Percentiles rank a stretch among this genome's conserved stretches.
Evolutionary conservation across 2,113 vertebrate species (phyloP).

Genomic region (Prietella phreatophila): DNA sequence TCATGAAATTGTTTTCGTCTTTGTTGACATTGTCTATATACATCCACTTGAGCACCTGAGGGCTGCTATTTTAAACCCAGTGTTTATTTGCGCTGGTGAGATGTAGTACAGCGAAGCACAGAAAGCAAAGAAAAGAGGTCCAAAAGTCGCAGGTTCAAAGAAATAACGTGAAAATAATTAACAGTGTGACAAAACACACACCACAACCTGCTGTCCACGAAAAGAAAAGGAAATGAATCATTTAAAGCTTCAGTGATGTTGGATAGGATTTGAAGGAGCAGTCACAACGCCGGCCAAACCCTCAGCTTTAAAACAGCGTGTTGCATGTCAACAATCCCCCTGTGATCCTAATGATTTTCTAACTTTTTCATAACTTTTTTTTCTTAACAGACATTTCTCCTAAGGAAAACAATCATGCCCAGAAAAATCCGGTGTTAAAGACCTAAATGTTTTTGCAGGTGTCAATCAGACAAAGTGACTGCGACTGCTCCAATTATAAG

Average conservation of each 20-base stretch:
- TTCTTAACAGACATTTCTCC: constrained; percentile 47
- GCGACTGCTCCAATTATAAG: constrained; percentile 66
- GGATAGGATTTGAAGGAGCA: constrained; percentile 48
- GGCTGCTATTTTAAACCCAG: not conserved
- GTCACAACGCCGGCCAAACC: constrained; percentile 60
- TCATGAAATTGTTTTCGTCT: constrained; percentile 8
- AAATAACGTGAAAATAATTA: constrained; percentile 12
- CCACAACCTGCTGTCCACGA: not conserved
- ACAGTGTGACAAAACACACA: not conserved
- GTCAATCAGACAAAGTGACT: constrained; percentile 70
- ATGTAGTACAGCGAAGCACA: not conserved
- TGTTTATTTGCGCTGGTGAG: not conserved
- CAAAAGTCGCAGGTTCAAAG: not conserved
- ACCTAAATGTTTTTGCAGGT: constrained; percentile 66
- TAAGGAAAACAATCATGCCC: constrained; percentile 60
- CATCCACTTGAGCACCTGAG: not conserved
- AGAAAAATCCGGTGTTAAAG: constrained; percentile 60
- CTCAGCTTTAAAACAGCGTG: constrained; percentile 37
- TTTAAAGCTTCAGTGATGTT: constrained; percentile 34
- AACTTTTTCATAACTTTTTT: constrained; percentile 30
- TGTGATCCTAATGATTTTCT: constrained; percentile 52
- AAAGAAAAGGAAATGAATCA: constrained; percentile 7
- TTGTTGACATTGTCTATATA: constrained; percentile 6
- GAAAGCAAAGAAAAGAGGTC: not conserved
- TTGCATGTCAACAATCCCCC: constrained; percentile 28